Percentiles rank a stretch among this genome's conserved stretches.
Evolutionary conservation across 2,888 invertebrate genomes (phyloP).

Genomic region (Agrochola macilenta): DNA sequence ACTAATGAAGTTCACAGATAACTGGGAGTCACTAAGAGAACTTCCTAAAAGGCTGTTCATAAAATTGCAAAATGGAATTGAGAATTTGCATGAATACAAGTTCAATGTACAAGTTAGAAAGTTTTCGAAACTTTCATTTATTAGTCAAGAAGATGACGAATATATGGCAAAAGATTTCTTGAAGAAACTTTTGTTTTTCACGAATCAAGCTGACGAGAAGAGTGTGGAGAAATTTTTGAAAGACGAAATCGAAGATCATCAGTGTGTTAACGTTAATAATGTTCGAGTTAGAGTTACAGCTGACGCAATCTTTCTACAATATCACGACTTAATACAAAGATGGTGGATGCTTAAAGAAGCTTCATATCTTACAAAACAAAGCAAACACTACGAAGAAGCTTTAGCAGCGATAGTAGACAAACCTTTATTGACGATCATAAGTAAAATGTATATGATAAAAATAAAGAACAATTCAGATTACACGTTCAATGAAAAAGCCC

Average conservation of each 20-base stretch:
- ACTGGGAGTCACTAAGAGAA: conserved; percentile 8
- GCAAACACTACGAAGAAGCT: conserved; percentile 35
- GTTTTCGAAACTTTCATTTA: conserved; percentile 32
- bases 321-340: conserved; percentile 53
- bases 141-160: conserved; percentile 16
- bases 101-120: conserved; percentile 27
- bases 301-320: conserved; percentile 48
- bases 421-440: conserved; percentile 30
- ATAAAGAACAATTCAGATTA: conserved; percentile 28
- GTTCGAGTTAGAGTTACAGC: conserved; percentile 20
- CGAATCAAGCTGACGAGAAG: conserved; percentile 38
- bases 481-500: conserved; percentile 11
- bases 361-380: conserved; percentile 42
- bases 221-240: conserved; percentile 38
- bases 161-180: conserved; percentile 41
- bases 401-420: conserved; percentile 32
- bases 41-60: conserved; percentile 34
- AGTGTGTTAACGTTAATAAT: background rate
- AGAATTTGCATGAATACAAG: conserved; percentile 36
- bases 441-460: conserved; percentile 9
- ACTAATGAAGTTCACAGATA: conserved; percentile 33
- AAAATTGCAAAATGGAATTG: conserved; percentile 14
- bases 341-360: conserved; percentile 56
- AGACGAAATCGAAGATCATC: conserved; percentile 35
- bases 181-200: conserved; percentile 40